A percentile compares a stretch with the other conserved stretches of the same genome.
These are phyloP conservation scores for Choloepus didactylus DNA, from an alignment of 2,797 vertebrate species.

Conservation along the genomic window DNA sequence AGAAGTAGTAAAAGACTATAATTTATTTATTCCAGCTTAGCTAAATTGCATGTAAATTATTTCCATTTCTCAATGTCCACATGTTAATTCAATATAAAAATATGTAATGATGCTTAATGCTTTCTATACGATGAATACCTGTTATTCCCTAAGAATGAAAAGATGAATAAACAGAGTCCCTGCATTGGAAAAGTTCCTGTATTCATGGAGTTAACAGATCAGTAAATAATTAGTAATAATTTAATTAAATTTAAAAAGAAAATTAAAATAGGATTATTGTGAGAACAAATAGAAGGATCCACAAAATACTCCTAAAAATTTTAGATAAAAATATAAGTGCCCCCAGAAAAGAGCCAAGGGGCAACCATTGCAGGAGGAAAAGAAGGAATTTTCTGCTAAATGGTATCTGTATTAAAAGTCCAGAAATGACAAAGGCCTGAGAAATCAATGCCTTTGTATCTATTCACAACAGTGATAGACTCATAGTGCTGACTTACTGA, in stretches of 20 bases:
- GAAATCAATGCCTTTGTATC: neutral
- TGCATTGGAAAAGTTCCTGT: neutral
- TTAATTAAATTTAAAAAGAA: neutral
- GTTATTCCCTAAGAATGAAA: neutral
- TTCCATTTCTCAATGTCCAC: neutral
- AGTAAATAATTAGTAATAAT: neutral
- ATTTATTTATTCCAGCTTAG: neutral
- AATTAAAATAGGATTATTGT: neutral
- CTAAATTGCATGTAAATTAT: neutral
- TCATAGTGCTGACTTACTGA: neutral
- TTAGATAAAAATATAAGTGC: neutral
- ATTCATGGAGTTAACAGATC: neutral
- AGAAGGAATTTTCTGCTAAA: neutral
- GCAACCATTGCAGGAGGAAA: neutral
- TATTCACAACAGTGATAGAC: neutral
- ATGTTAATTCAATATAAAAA: neutral
- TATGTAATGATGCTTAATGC: neutral
- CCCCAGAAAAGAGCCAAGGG: neutral
- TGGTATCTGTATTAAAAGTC: neutral
- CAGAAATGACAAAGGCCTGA: neutral
- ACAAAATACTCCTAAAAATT: neutral
- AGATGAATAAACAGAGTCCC: neutral
- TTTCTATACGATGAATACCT: neutral
- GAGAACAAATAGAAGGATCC: neutral
- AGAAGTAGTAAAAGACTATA: neutral